Conservation (phyloP, 2,113 vertebrate species). For the Hippocampus comes region DNA sequence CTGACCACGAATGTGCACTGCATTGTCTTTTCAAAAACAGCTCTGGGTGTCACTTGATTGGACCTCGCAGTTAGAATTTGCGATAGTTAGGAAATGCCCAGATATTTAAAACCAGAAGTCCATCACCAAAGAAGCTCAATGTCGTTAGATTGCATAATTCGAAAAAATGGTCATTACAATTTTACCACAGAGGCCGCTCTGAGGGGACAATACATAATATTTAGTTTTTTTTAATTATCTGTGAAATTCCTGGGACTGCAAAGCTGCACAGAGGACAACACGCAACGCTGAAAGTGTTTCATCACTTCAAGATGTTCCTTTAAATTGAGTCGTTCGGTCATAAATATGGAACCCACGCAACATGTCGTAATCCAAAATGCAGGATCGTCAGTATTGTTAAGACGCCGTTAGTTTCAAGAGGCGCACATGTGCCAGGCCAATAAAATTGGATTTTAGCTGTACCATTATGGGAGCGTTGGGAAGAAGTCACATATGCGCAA, state of each 20-base stretch:
- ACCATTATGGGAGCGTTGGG: slow-evolving; percentile 17
- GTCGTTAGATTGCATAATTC: no score
- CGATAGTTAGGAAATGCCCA: background rate
- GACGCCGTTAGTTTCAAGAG: slow-evolving; percentile 26
- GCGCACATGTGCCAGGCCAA: slow-evolving; percentile 15
- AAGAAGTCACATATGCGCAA: background rate
- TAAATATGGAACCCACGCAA: slow-evolving; percentile 31
- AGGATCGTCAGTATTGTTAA: slow-evolving; percentile 28
- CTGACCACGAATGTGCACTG: slow-evolving; percentile 8
- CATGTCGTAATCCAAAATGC: background rate
- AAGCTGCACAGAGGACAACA: slow-evolving; percentile 16
- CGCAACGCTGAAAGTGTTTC: slow-evolving; percentile 4
- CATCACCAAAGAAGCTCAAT: background rate
- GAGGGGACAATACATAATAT: background rate
- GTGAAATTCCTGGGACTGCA: background rate
- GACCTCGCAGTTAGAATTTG: background rate
- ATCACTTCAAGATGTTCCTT: slow-evolving; percentile 13
- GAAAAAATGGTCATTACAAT: background rate
- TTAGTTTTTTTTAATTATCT: background rate
- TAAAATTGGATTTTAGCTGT: slow-evolving; percentile 23
- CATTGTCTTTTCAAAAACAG: slow-evolving; percentile 14
- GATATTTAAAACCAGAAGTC: background rate
- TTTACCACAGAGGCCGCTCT: background rate
- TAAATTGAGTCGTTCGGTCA: slow-evolving; percentile 27
- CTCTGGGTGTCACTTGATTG: background rate